Evolutionary conservation across 2,888 invertebrate species (phyloP).

Genomic region (Griposia aprilina): DNA sequence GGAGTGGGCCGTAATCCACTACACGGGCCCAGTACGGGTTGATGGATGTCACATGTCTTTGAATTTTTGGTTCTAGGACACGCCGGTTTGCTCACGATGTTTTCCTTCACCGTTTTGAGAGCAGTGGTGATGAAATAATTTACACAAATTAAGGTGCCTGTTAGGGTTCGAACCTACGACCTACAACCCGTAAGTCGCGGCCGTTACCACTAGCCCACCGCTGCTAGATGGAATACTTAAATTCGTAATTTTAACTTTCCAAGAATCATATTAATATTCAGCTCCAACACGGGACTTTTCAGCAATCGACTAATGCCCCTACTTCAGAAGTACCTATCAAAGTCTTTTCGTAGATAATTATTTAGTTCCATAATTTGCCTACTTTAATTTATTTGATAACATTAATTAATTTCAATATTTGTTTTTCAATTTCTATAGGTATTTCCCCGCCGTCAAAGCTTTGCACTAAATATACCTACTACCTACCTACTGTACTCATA

Average conservation of each 20-base stretch:
- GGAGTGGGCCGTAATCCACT: too few relatives aligned
- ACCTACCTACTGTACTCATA: too few relatives aligned
- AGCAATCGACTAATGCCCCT: not conserved
- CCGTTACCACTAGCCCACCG: too few relatives aligned
- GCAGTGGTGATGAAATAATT: too few relatives aligned
- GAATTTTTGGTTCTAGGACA: too few relatives aligned
- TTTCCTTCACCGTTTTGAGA: too few relatives aligned
- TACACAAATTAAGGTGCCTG: too few relatives aligned
- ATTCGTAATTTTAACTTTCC: not conserved
- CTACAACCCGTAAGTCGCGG: too few relatives aligned
- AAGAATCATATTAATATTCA: not conserved
- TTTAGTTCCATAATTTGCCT: not conserved
- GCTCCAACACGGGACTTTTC: not conserved
- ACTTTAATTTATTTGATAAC: constrained; percentile 6
- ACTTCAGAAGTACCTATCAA: not conserved
- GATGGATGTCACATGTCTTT: too few relatives aligned
- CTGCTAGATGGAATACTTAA: not conserved
- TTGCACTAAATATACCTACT: not conserved
- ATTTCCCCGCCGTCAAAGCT: constrained; percentile 13
- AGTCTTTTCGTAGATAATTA: not conserved
- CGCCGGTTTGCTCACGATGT: too few relatives aligned
- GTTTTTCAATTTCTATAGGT: not conserved
- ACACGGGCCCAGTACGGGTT: too few relatives aligned
- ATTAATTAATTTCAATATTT: not conserved
- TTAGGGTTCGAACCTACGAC: too few relatives aligned